Evolutionary conservation across 1,140 invertebrate genomes (phyloP), one percentile per base, ranked within the genome.

Genomic region (Ceratosolen fusciceps): DNA sequence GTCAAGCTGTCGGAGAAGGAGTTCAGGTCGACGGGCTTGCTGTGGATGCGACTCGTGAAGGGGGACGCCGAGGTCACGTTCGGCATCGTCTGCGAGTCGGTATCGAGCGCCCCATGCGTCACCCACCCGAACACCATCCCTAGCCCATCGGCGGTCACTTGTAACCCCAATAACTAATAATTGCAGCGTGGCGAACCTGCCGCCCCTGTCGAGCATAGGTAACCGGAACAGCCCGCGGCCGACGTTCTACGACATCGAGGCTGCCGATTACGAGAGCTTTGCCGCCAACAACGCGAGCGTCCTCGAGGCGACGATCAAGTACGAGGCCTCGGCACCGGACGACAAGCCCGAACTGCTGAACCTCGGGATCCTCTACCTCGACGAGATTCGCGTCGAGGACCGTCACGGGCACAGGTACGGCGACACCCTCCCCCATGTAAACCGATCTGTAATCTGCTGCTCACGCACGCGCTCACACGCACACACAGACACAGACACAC

Each of bases 51-150:
- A 37, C 82, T 91, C 24, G 71, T 83, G 9, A 83, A 87, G 74
- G 79, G 77, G 1, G 84, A 88, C 68, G 84, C 86, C 0, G 83
- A 80, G 2, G 88, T 88, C 8, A 81, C 81, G 19, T 91, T 91
- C 37, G 83, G 84, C 56, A 84, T 92, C 31, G 76, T 80, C 70
- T 90, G 86, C 86, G 83, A 87, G 91, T 92, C 83, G 89, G 88
- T 85, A 72, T 68, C 29, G n/a, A n/a, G n/a, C n/a, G n/a, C n/a
- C n/a, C n/a, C n/a, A n/a, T n/a, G n/a, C n/a, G n/a, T n/a, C n/a
- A n/a, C n/a, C n/a, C n/a, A n/a, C n/a, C n/a, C n/a, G n/a, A n/a
- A n/a, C n/a, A n/a, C n/a, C n/a, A n/a, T n/a, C n/a, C n/a, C n/a
- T n/a, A n/a, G n/a, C n/a, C n/a, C n/a, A n/a, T n/a, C n/a, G n/a